Base-by-base conservation (phyloP, 2,888 invertebrate species). In the Orthonychiurus folsomi region DNA sequence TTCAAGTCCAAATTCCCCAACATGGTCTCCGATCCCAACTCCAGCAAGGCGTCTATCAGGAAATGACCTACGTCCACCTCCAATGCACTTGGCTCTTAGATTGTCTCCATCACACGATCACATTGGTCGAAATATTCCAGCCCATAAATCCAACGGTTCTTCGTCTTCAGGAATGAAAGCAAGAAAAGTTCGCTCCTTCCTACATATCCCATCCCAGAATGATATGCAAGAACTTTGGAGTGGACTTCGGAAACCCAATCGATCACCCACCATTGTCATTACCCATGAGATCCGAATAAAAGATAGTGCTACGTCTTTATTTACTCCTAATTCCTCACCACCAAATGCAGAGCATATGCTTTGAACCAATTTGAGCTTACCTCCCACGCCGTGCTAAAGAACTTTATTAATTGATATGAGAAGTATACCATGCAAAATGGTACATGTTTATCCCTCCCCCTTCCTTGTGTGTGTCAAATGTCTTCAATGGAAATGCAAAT, bases 171-270 rank as follows among this genome's bases (percentile, higher is more conserved):
- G 59, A 9, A 63, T 63, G 20, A 56, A 58, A 18, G 50, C 59
- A 1, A 59, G 70, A 55, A 70, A 68, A 65, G 69, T 71, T 24
- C 68, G 72, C 18, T 71, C 70, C 48, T 72, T 71, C 59, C 65
- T 72, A 12, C 70, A 72, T 65, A 69, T 72, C 61, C 72, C 72
- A 20, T 65, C 68, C 23, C 70, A 71, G 27, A 52, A 66, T 28
- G 72, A 72, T 61, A 65, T 72, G 66, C 69, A 69, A 47, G 72
- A 72, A 59, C 71, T 72, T 59, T 72, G 72, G 72, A 69, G 69
- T 59, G 72, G 72, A 25, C 65, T 72, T 12, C 64, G 70, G 23
- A 67, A 71, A 56, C 72, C 72, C 47, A 69, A 72, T 60, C 66
- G 70, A 56, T 70, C 69, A n/a, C 72, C 72, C 12, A 72, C 72